Percentiles rank a stretch among this genome's conserved stretches.
phyloP scores from a whole-genome alignment of 2,797 vertebrate genomes.

The Coendou prehensilis region DNA sequence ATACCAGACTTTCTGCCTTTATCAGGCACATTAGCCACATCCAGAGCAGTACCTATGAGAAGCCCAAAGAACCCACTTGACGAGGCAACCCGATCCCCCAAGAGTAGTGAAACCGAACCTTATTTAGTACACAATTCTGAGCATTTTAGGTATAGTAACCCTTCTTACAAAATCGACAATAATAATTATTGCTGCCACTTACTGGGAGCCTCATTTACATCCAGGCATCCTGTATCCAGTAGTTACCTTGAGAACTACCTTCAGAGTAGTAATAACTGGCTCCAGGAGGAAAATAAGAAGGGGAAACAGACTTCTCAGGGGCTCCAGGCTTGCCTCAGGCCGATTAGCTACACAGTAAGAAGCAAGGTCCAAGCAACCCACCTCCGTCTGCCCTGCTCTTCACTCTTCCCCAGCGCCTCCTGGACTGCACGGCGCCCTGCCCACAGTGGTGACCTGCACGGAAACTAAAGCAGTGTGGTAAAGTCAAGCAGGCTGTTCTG shows the following conservation, averaged over 20 bases:
- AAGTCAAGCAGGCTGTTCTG: not conserved
- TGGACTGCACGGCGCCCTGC: not conserved
- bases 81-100: not conserved
- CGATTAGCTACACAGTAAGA: not conserved
- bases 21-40: not conserved
- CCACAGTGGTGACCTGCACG: not conserved
- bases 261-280: not conserved
- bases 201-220: not conserved
- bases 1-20: not conserved
- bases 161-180: not conserved
- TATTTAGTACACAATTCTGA: not conserved
- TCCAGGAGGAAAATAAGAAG: not conserved
- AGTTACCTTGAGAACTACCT: conserved; percentile 4
- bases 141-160: not conserved
- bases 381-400: not conserved
- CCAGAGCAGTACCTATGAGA: not conserved
- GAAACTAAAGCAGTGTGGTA: not conserved
- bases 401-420: not conserved
- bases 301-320: not conserved
- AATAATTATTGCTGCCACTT: not conserved
- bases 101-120: not conserved
- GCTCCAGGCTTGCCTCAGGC: not conserved
- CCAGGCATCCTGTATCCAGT: not conserved
- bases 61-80: not conserved
- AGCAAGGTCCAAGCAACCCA: not conserved